These are phyloP conservation scores for Leuciscus idus DNA, from an alignment of 2,113 vertebrate species.

Conservation along the genomic window DNA sequence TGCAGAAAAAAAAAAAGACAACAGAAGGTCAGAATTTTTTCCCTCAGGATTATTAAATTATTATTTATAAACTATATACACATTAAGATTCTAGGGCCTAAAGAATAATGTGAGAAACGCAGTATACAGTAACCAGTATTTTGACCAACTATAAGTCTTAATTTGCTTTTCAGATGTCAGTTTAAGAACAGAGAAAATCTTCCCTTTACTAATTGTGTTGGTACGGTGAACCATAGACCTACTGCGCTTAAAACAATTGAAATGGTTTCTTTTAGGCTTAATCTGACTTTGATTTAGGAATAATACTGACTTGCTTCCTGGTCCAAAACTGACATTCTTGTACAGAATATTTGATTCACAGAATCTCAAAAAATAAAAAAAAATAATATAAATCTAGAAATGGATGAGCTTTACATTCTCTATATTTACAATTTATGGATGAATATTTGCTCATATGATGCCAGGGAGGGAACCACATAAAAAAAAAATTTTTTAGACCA, in stretches of 20 bases:
- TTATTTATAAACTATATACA: background rate
- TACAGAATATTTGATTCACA: background rate
- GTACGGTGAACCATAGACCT: background rate
- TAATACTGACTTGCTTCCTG: background rate
- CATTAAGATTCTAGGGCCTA: background rate
- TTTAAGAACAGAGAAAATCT: background rate
- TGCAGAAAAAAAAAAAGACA: slow-evolving; percentile 78
- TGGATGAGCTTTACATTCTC: background rate
- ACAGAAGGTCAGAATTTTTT: background rate
- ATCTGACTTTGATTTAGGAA: background rate
- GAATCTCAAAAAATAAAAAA: background rate
- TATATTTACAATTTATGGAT: background rate
- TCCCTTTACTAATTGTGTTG: background rate
- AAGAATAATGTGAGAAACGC: background rate
- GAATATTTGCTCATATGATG: no score
- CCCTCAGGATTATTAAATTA: background rate
- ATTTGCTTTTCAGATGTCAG: background rate
- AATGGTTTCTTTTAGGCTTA: background rate
- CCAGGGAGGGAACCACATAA: background rate
- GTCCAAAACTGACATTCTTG: background rate
- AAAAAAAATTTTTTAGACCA: background rate
- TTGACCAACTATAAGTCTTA: no score
- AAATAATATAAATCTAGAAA: background rate
- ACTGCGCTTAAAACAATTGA: background rate
- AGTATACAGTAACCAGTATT: background rate